A percentile compares a stretch with the other conserved stretches of the same genome.
Conservation (phyloP, 2,797 vertebrate genomes). For the Falco columbarius region DNA sequence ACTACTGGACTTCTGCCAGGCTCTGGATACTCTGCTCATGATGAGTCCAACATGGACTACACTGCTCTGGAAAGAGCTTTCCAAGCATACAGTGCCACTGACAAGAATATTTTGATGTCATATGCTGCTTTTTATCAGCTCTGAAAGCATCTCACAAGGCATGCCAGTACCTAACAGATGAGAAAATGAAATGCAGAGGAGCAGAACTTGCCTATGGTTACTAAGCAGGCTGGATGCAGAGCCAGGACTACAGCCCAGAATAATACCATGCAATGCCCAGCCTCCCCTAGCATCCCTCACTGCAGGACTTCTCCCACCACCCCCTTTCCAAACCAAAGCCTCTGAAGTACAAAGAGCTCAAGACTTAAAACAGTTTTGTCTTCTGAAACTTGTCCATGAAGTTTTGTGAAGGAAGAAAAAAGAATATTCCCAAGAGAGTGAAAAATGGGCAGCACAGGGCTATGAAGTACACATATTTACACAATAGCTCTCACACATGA, state of each 20-base stretch:
- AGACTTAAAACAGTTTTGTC: not conserved
- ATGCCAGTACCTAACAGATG: not conserved
- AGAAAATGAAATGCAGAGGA: not conserved
- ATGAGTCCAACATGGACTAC: not conserved
- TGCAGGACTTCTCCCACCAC: not conserved
- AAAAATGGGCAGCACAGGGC: not conserved
- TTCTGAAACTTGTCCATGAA: not conserved
- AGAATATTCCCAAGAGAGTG: not conserved
- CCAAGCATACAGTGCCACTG: not conserved
- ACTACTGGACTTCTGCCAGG: not conserved
- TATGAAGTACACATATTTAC: not conserved
- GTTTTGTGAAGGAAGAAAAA: not conserved
- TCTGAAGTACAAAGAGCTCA: not conserved
- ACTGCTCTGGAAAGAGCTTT: not conserved
- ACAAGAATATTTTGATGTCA: not conserved
- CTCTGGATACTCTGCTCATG: not conserved
- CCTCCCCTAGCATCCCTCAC: not conserved
- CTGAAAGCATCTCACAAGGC: not conserved
- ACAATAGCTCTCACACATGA: not conserved
- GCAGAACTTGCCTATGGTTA: not conserved
- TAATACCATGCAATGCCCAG: not conserved
- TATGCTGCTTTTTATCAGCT: not conserved
- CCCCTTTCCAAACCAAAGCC: not conserved
- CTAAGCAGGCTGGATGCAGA: not conserved
- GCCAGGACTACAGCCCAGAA: not conserved